Conservation (phyloP, 37 sponge, comb jelly and placozoan genomes). For the Geodia barretti region DNA sequence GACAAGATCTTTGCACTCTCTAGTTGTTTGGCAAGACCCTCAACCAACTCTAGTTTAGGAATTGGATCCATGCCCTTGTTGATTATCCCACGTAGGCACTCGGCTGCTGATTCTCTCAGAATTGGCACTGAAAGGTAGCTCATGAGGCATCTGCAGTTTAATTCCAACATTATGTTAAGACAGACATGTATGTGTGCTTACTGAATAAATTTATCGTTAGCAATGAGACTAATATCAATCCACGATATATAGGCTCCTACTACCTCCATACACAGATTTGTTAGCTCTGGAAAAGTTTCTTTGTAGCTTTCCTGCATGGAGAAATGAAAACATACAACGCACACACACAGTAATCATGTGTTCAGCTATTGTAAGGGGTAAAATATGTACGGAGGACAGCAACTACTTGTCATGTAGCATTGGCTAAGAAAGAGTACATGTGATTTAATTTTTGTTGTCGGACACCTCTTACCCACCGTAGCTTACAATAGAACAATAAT, state of each 20-base stretch:
- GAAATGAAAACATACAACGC: too few species aligned
- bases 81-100: conserved; percentile 77
- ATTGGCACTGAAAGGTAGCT: conserved; percentile 54
- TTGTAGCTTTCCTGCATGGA: too few species aligned
- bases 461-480: too few species aligned
- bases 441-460: too few species aligned
- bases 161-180: conserved; percentile 4
- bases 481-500: too few species aligned
- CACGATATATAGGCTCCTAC: conserved; percentile 86
- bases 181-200: conserved; percentile 11
- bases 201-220: conserved; percentile 78
- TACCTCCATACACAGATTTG: conserved; percentile 74
- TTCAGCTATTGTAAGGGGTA: too few species aligned
- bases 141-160: conserved; percentile 61
- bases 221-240: conserved; percentile 86
- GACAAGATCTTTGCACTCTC: conserved; percentile 56
- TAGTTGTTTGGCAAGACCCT: conserved; percentile 66
- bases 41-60: conserved; percentile 71
- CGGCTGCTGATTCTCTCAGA: conserved; percentile 75
- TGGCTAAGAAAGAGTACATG: too few species aligned
- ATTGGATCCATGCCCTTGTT: conserved; percentile 91
- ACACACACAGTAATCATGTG: too few species aligned
- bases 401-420: too few species aligned
- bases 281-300: too few species aligned
- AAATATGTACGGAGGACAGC: too few species aligned